Evolutionary conservation across 2,888 invertebrate genomes (phyloP).

Genomic region (Melieria omissa): DNA sequence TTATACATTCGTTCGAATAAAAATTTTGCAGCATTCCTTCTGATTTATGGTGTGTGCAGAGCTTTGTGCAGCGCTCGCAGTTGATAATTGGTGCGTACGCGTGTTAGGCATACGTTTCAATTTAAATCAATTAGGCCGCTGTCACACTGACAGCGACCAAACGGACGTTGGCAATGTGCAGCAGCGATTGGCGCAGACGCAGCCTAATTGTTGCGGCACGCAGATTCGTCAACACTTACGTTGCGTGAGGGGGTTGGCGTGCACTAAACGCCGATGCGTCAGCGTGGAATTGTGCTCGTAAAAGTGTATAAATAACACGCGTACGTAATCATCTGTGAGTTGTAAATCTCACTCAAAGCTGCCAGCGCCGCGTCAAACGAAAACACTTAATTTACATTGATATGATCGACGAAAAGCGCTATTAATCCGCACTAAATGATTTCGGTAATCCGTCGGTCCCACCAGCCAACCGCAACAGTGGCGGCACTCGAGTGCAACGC

Average conservation of each 20-base stretch:
- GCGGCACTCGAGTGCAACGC: not conserved
- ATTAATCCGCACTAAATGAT: conserved; percentile 31
- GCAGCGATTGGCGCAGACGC: not conserved
- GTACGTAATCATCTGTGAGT: too few species aligned
- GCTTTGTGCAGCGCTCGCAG: too few species aligned
- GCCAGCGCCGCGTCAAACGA: not conserved
- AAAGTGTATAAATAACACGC: too few species aligned
- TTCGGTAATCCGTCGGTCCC: conserved; percentile 3
- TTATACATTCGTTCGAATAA: too few species aligned
- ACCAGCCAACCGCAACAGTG: not conserved
- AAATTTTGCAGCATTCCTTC: too few species aligned
- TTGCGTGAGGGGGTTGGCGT: too few species aligned
- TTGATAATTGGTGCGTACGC: not conserved
- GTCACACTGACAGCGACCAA: not conserved
- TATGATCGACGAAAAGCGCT: conserved; percentile 16
- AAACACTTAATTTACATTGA: conserved; percentile 7
- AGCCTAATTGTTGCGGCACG: too few species aligned
- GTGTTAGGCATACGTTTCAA: conserved; percentile 40
- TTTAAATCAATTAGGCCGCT: conserved; percentile 44
- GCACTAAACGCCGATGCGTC: too few species aligned
- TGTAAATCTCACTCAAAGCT: too few species aligned
- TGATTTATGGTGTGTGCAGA: too few species aligned
- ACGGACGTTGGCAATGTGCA: conserved; percentile 1
- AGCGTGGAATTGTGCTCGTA: too few species aligned
- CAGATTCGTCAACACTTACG: too few species aligned